Evolutionary conservation across 2,888 invertebrate genomes (phyloP), one percentile per base, ranked within the genome.

Genomic region (Conops quadrifasciatus): DNA sequence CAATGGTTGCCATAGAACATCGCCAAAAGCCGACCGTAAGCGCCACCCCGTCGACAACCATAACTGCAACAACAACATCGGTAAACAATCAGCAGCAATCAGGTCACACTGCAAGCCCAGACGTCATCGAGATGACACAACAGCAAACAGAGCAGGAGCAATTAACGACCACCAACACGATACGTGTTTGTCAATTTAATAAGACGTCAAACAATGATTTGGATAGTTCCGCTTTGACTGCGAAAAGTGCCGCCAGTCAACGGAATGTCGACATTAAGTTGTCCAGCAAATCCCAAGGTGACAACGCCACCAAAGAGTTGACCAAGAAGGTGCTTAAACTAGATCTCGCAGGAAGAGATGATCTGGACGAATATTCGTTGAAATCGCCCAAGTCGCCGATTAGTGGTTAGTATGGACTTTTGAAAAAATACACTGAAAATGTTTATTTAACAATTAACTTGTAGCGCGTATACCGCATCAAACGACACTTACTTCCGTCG

Each of bases 401-500:
- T 73, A 78, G 83, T 73, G 82, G 83, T 83, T 72, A 81, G 79
- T 72, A 36, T 2, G 1, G 15, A 58, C 9, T 68, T 53, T 51
- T 45, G 1, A 28, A 53, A 24, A 1, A 19, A 24, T 36, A 9
- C 19, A n/a, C 49, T 11, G 19, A 49, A 2, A 56, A 13, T 56
- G 24, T 21, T n/a, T 24, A 56, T 56, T 49, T 49, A 4, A 7
- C 9, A 36, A 36, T 36, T 7, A 4, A 74, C 78, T 78, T 78
- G 21, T 74, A 80, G 89, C 89, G 16, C 87, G 88, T 69, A 81
- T 90, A 77, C 84, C 89, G 75, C 90, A 90, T 81, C 90, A 90
- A 83, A 88, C 89, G 80, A 88, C 90, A 63, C 86, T 90, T 71
- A 88, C 88, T 74, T 88, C 90, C 56, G 89, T 90, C 60, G 90